phyloP scores from a whole-genome alignment of 2,113 vertebrate genomes.

The Podarcis muralis region DNA sequence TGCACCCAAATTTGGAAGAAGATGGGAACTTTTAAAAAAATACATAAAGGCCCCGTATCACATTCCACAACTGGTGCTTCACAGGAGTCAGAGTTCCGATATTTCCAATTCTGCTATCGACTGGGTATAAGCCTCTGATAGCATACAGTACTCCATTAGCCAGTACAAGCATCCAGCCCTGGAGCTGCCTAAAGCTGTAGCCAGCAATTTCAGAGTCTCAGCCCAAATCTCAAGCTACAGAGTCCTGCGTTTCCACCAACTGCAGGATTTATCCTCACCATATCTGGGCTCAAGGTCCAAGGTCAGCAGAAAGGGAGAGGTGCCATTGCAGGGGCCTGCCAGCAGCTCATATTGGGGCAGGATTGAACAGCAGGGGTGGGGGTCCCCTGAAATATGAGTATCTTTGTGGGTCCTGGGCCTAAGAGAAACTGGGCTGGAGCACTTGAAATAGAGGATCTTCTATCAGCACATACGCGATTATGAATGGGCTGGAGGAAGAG shows the following conservation, averaged over 20 bases:
- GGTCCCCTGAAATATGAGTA: background rate
- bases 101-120: no score
- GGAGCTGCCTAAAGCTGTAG: background rate
- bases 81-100: background rate
- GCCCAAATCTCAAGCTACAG: background rate
- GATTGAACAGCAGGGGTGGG: background rate
- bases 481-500: background rate
- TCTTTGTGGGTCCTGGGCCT: background rate
- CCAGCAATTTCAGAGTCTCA: background rate
- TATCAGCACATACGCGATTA: background rate
- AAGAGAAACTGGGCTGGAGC: background rate
- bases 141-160: background rate
- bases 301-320: background rate
- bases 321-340: background rate
- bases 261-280: background rate
- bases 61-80: background rate
- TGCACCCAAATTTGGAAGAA: background rate
- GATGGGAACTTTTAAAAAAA: background rate
- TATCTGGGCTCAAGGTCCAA: no score
- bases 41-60: no score
- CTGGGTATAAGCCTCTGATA: background rate
- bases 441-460: background rate
- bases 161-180: no score
- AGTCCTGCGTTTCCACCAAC: background rate
- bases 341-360: background rate